Base-by-base conservation (phyloP, 2,888 invertebrate genomes). In the Heteromurus nitidus region DNA sequence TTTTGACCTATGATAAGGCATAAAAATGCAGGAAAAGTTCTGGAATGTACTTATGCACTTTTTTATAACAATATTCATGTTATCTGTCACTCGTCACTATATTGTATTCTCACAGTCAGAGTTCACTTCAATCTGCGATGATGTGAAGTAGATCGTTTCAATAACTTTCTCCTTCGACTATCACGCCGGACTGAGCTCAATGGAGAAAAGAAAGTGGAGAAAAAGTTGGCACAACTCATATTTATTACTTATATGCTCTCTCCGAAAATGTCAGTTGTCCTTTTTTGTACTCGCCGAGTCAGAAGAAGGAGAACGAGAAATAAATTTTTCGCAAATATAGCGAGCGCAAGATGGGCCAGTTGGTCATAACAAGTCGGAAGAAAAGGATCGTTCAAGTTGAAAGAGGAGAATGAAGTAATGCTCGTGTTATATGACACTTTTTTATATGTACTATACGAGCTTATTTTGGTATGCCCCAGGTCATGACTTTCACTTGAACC, bases 211-310 rank as follows among this genome's bases (percentile, higher is more conserved):
- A 62, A 31, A 31, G 62, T 53, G 13, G 30, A 2, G 62, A 55
- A 55, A 24, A 65, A 65, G 42, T 69, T 69, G 69, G 53, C 69
- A 69, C 69, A 53, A 30, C 53, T 69, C 53, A 69, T 69, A 69
- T 69, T 69, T 69, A 69, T 69, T 50, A 26, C 69, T 55, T 36
- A 13, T 9, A 36, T 9, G 36, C 22, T 24, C 62, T 47, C 28
- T 36, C 13, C 13, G 47, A 28, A 67, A 67, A 22, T 65, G 64
- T 65, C 64, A 36, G 20, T 7, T 36, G 36, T n/a, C n/a, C n/a
- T n/a, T n/a, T n/a, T n/a, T n/a, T n/a, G n/a, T n/a, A n/a, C n/a
- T n/a, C n/a, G n/a, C n/a, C n/a, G n/a, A n/a, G n/a, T 36, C 36
- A 36, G 13, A 36, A 36, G 7, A 9, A 13, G 36, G 36, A 36